Evolutionary conservation across 2,797 vertebrate genomes (phyloP), one percentile per base, ranked within the genome.

Genomic region (Peromyscus aztecus): DNA sequence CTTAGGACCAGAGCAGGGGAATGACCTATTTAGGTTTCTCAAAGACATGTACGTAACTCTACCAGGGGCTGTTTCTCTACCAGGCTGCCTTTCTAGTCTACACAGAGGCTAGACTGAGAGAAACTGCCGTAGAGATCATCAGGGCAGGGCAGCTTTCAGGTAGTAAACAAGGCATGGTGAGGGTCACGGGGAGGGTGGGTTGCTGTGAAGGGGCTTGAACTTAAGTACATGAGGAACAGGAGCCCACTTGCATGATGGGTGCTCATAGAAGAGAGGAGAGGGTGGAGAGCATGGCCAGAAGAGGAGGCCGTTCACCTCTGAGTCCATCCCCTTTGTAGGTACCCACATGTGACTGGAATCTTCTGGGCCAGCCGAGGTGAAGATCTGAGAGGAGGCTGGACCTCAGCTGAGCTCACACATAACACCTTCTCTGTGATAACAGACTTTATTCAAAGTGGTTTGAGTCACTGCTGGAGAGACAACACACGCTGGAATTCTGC

Each of bases 1-100:
- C 49, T 73, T 3, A 0, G 21, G 59, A 27, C 29, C 19, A 24
- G 31, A 37, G 52, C 37, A 4, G 40, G 12, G 1, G 19, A 59
- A 29, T 75, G 71, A 34, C n/a, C 27, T 57, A 27, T 37, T 40
- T 57, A 43, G 52, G 11, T 46, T 43, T 59, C 40, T 9, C 31
- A 12, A 4, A 59, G 19, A n/a, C 27, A 0, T 0, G 21, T 9
- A 4, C 14, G 31, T 10, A 0, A 12, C 7, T 24, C 17, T 14
- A 23, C 0, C 0, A 43, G 1, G 10, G 43, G 4, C 40, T 12
- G 11, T 40, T 59, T 76, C 1, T 71, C 69, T 19, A 19, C 37
- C 55, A 89, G 87, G 29, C 6, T 46, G 1, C 29, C 29, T 11
- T 23, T 59, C n/a, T 31, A 12, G 19, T 46, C 5, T 3, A 0